A percentile compares a stretch with the other conserved stretches of the same genome.
Conservation (phyloP, 2,888 invertebrate species). For the Oxytorus armatus region DNA sequence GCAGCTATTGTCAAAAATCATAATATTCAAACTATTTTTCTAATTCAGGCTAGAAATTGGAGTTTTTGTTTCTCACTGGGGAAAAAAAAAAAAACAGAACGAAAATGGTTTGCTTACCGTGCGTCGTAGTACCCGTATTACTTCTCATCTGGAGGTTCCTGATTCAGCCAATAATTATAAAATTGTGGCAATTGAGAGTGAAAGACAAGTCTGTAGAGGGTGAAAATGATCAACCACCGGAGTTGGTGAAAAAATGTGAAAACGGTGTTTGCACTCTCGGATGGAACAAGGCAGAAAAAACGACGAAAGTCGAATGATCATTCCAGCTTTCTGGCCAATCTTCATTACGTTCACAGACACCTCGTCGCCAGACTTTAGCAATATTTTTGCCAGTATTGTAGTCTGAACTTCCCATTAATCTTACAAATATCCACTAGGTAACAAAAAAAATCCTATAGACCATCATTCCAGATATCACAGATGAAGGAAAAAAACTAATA, state of each 20-base stretch:
- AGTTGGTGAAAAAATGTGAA: conserved; percentile 80
- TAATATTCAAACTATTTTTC: neutral
- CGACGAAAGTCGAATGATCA: conserved; percentile 71
- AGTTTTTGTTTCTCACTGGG: neutral
- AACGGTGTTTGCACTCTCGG: conserved; percentile 80
- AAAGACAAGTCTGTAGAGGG: conserved; percentile 83
- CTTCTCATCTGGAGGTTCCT: conserved; percentile 94
- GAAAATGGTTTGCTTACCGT: conserved; percentile 92
- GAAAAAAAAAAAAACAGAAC: neutral
- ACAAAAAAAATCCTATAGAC: neutral
- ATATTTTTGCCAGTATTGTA: neutral
- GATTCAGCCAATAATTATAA: conserved; percentile 92
- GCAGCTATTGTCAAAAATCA: neutral
- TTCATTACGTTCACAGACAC: no score
- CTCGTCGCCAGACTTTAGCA: neutral
- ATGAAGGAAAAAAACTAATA: conserved; percentile 14
- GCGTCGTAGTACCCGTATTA: conserved; percentile 93
- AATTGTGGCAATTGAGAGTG: conserved; percentile 93
- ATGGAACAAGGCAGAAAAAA: conserved; percentile 75
- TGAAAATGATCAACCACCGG: conserved; percentile 72
- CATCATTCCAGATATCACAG: conserved; percentile 34
- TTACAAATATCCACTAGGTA: neutral
- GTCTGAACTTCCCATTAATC: neutral
- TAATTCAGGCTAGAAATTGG: neutral
- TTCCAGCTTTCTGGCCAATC: conserved; percentile 1